phyloP scores from a whole-genome alignment of 2,888 invertebrate species.

The Drosophila anomalata region DNA sequence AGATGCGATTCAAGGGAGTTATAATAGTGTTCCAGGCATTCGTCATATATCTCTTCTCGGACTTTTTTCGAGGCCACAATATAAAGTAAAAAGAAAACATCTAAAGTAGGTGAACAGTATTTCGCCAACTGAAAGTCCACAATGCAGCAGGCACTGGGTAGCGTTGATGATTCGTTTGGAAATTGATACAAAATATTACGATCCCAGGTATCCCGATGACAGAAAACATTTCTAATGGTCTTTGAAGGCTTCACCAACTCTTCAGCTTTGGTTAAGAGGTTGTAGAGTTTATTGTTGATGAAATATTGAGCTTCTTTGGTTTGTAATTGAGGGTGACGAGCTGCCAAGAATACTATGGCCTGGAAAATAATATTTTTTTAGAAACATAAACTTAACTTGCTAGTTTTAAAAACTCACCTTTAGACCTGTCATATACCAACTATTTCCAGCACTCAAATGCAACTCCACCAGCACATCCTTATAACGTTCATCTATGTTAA shows the following conservation, averaged over 20 bases:
- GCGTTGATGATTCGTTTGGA: conserved; percentile 62
- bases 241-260: conserved; percentile 72
- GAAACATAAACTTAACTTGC: background rate
- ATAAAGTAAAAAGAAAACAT: conserved; percentile 84
- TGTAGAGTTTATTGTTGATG: conserved; percentile 65
- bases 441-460: conserved; percentile 60
- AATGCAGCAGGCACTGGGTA: conserved; percentile 83
- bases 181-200: conserved; percentile 82
- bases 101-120: conserved; percentile 86
- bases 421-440: conserved; percentile 73
- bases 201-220: conserved; percentile 83
- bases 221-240: conserved; percentile 84
- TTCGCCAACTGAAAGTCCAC: conserved; percentile 86
- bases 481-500: conserved; percentile 68
- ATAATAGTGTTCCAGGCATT: conserved; percentile 84
- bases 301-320: conserved; percentile 56
- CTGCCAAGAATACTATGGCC: conserved; percentile 73
- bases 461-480: conserved; percentile 61
- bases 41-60: conserved; percentile 77
- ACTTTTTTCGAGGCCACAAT: conserved; percentile 83
- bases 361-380: conserved; percentile 17
- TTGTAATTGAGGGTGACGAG: conserved; percentile 73
- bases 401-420: conserved; percentile 54
- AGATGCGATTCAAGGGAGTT: conserved; percentile 65
- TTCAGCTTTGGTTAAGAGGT: conserved; percentile 60